Percentiles rank a stretch among this genome's conserved stretches.
phyloP scores from a whole-genome alignment of 1,140 invertebrate species.

The Adoxophyes honmai region DNA sequence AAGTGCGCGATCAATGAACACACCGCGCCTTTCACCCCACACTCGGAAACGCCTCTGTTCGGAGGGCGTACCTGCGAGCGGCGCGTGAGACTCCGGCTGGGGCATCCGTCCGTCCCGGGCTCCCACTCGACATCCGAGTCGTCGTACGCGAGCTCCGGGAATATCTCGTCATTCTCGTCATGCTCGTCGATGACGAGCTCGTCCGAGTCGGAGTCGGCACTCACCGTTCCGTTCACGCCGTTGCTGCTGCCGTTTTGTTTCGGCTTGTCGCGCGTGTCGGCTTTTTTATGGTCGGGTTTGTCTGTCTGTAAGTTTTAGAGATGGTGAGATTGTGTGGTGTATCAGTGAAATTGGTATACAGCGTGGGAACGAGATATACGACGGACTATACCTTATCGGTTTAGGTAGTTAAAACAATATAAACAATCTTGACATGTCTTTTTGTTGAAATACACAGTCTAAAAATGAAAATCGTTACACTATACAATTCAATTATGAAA shows the following conservation, averaged over 20 bases:
- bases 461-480: too few relatives aligned
- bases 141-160: slow-evolving; percentile 64
- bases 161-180: slow-evolving; percentile 47
- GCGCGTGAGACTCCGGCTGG: slow-evolving; percentile 49
- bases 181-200: slow-evolving; percentile 36
- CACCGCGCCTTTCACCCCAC: too few relatives aligned
- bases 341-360: too few relatives aligned
- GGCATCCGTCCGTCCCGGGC: slow-evolving; percentile 39
- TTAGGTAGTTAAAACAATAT: too few relatives aligned
- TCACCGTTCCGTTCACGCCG: slow-evolving; percentile 38
- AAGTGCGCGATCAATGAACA: too few relatives aligned
- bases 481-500: too few relatives aligned
- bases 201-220: slow-evolving; percentile 40
- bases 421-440: too few relatives aligned
- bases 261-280: slow-evolving; percentile 14
- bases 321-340: too few relatives aligned
- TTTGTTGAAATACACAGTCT: too few relatives aligned
- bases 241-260: slow-evolving; percentile 48
- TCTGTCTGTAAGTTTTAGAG: slow-evolving; percentile 24
- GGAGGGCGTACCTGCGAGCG: slow-evolving; percentile 43
- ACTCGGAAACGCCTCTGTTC: too few relatives aligned
- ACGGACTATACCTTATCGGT: too few relatives aligned
- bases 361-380: too few relatives aligned
- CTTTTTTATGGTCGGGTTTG: slow-evolving; percentile 27
- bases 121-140: slow-evolving; percentile 59